Conservation (phyloP, 2,888 invertebrate genomes). For the Camptogramma bilineatum region DNA sequence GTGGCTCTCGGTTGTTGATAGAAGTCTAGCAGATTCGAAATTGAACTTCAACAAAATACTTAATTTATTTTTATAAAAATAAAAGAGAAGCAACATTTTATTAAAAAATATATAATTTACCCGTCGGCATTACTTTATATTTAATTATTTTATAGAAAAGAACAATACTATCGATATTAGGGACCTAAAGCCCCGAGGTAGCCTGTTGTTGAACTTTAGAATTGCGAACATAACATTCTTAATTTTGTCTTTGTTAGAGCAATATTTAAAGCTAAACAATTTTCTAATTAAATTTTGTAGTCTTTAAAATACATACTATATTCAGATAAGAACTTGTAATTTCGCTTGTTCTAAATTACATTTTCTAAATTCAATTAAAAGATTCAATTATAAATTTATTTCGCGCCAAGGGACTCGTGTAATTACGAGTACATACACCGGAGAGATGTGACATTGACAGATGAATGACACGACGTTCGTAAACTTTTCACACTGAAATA, state of each 20-base stretch:
- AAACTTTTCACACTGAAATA: constrained; percentile 8
- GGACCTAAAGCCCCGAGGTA: neutral
- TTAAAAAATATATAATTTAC: too few relatives aligned
- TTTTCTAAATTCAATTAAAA: constrained; percentile 8
- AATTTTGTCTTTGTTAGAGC: neutral
- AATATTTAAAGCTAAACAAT: neutral
- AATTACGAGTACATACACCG: neutral
- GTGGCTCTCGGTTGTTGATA: too few relatives aligned
- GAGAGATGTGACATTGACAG: constrained; percentile 7
- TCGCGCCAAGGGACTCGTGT: neutral
- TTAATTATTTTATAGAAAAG: neutral
- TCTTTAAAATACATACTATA: neutral
- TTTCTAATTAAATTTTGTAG: neutral
- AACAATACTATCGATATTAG: neutral
- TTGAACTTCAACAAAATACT: too few relatives aligned
- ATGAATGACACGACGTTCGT: constrained; percentile 5
- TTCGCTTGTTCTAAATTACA: neutral
- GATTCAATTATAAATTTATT: constrained; percentile 1
- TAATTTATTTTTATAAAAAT: too few relatives aligned
- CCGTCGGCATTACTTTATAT: too few relatives aligned
- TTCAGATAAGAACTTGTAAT: neutral
- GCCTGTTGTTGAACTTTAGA: too few relatives aligned
- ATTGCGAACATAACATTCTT: neutral
- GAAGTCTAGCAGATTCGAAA: too few relatives aligned
- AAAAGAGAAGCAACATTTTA: too few relatives aligned